Percentiles rank a stretch among this genome's conserved stretches.
Conservation (phyloP, 92 coral and sea anemone genomes). For the Heteractis magnifica region DNA sequence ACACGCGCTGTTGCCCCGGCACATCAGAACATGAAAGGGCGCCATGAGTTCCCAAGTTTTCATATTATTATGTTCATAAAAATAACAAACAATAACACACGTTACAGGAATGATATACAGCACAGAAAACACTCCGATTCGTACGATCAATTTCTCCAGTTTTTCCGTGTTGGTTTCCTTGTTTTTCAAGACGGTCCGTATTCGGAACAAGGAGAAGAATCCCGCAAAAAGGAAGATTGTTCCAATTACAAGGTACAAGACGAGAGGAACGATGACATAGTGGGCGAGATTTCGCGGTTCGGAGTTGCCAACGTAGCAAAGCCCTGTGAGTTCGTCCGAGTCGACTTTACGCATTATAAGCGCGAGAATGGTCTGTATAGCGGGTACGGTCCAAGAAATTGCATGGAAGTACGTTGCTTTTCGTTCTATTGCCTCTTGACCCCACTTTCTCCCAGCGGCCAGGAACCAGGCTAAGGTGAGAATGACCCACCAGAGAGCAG, state of each 20-base stretch:
- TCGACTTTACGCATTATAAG: constrained; percentile 86
- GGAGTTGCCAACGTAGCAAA: constrained; percentile 90
- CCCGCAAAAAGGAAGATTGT: constrained; percentile 92
- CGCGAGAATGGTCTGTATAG: constrained; percentile 92
- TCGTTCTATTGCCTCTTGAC: constrained; percentile 93
- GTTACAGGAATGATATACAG: constrained; percentile 95
- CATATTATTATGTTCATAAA: constrained; percentile 91
- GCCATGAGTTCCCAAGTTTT: constrained; percentile 64
- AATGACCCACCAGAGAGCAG: constrained; percentile 98
- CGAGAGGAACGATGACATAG: constrained; percentile 86
- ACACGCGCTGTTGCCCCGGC: constrained; percentile 63
- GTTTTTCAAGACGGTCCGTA: constrained; percentile 88
- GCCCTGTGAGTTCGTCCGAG: constrained; percentile 90
- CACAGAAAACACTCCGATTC: constrained; percentile 94
- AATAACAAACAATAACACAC: constrained; percentile 83
- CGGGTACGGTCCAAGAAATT: constrained; percentile 94
- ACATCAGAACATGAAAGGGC: constrained; percentile 50
- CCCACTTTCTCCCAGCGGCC: constrained; percentile 96
- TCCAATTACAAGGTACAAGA: constrained; percentile 80
- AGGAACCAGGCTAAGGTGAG: constrained; percentile 95
- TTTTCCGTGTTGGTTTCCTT: constrained; percentile 94
- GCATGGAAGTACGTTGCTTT: constrained; percentile 93
- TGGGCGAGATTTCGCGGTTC: constrained; percentile 67
- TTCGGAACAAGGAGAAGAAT: constrained; percentile 89
- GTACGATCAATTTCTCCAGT: constrained; percentile 91